Percentiles rank a stretch among this genome's conserved stretches.
phyloP scores from a whole-genome alignment of 2,797 vertebrate species.

The Leucoraja ocellata region DNA sequence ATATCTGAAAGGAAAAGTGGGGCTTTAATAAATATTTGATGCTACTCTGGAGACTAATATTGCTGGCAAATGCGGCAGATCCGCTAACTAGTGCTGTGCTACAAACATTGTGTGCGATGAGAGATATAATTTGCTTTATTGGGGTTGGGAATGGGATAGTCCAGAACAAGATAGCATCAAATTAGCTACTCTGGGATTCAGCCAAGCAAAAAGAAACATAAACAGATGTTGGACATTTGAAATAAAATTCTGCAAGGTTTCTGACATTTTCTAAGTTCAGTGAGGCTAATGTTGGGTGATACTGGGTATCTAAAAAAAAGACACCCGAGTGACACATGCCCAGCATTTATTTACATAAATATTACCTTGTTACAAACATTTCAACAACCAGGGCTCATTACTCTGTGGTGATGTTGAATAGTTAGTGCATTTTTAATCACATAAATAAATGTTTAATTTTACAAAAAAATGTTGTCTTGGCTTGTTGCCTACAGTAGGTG shows the following conservation, averaged over 20 bases:
- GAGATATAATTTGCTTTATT: neutral
- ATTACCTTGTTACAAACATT: neutral
- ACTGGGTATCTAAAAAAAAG: neutral
- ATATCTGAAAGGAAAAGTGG: slow-evolving; percentile 63
- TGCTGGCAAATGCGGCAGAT: neutral
- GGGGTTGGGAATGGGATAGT: neutral
- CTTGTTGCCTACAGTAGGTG: neutral
- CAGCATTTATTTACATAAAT: slow-evolving; percentile 1
- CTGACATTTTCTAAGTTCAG: neutral
- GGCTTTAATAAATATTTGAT: slow-evolving; percentile 43
- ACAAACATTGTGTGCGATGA: neutral
- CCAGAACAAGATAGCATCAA: neutral
- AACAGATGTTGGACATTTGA: no score
- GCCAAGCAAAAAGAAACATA: neutral
- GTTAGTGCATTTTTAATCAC: neutral
- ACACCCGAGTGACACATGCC: neutral
- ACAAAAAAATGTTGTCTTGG: neutral
- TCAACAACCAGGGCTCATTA: neutral
- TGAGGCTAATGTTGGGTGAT: neutral
- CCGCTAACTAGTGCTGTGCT: neutral
- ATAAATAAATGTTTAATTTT: neutral
- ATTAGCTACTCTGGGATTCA: neutral
- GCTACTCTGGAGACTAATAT: neutral
- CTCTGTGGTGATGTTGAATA: neutral
- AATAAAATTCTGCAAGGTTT: no score